These are phyloP conservation scores for Opisthocomus hoazin DNA, from an alignment of 2,113 vertebrate species.

Conservation along the genomic window DNA sequence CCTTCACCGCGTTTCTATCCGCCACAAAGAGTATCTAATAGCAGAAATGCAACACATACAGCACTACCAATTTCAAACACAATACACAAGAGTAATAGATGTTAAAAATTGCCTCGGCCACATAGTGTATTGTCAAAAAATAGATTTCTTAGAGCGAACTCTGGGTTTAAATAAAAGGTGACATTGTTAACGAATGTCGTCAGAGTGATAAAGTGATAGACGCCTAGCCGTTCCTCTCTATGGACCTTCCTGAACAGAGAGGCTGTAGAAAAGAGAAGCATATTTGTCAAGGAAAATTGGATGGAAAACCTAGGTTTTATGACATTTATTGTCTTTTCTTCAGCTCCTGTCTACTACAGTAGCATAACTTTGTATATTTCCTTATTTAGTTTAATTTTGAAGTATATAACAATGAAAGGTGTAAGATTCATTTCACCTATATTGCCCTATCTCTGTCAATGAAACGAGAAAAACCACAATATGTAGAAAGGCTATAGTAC, in stretches of 20 bases:
- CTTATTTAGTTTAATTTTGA: not conserved
- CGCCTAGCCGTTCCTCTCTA: not conserved
- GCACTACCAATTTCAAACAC: slow-evolving; percentile 36
- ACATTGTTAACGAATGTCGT: not conserved
- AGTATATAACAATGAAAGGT: not conserved
- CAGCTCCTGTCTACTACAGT: not conserved
- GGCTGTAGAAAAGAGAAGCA: not conserved
- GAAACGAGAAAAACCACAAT: not conserved
- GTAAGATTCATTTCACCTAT: not conserved
- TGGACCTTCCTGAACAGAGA: not conserved
- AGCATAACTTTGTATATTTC: not conserved
- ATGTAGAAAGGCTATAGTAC: not conserved
- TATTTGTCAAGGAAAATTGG: slow-evolving; percentile 2
- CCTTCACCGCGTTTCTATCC: not conserved
- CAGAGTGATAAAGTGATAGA: slow-evolving; percentile 2
- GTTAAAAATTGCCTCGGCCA: slow-evolving; percentile 25
- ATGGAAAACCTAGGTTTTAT: not conserved
- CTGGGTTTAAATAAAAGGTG: slow-evolving; percentile 40
- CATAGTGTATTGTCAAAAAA: slow-evolving; percentile 17
- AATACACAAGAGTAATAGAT: slow-evolving; percentile 36
- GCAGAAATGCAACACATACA: not conserved
- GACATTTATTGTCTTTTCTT: not conserved
- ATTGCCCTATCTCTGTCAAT: not conserved
- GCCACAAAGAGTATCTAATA: not conserved
- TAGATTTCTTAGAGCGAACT: slow-evolving; percentile 14